phyloP scores from a whole-genome alignment of 2,113 vertebrate genomes.

The Salvelinus fontinalis region DNA sequence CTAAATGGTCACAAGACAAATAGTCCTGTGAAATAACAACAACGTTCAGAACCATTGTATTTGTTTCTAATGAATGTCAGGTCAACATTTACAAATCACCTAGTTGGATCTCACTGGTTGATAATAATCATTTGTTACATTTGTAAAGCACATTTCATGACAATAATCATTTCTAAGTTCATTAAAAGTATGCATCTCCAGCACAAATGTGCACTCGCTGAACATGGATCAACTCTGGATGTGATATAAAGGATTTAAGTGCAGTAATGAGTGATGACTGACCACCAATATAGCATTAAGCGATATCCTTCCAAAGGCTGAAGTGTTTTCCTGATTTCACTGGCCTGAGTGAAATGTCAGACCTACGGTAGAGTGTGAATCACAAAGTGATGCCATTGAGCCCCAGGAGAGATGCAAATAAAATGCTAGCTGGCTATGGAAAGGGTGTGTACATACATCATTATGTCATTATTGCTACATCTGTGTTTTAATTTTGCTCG shows the following conservation, averaged over 20 bases:
- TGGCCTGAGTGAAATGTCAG: constrained; percentile 2
- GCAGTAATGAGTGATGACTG: neutral
- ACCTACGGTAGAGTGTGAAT: neutral
- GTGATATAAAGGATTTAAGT: neutral
- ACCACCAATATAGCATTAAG: neutral
- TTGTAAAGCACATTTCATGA: too few relatives aligned
- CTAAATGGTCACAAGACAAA: too few relatives aligned
- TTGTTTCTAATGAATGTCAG: too few relatives aligned
- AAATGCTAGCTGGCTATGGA: neutral
- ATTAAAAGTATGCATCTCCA: too few relatives aligned
- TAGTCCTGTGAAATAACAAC: too few relatives aligned
- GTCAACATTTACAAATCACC: too few relatives aligned
- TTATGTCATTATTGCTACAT: neutral
- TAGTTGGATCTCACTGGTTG: too few relatives aligned
- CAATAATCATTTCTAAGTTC: too few relatives aligned
- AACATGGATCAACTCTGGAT: neutral
- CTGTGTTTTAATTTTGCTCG: neutral
- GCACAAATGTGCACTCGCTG: neutral
- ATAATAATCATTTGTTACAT: too few relatives aligned
- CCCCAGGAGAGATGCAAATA: neutral
- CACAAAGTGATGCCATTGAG: neutral
- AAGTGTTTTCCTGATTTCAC: neutral
- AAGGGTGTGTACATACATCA: neutral
- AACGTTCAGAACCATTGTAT: too few relatives aligned
- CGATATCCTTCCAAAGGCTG: neutral